Conservation (phyloP, 1,140 invertebrate genomes). For the Manduca sexta region DNA sequence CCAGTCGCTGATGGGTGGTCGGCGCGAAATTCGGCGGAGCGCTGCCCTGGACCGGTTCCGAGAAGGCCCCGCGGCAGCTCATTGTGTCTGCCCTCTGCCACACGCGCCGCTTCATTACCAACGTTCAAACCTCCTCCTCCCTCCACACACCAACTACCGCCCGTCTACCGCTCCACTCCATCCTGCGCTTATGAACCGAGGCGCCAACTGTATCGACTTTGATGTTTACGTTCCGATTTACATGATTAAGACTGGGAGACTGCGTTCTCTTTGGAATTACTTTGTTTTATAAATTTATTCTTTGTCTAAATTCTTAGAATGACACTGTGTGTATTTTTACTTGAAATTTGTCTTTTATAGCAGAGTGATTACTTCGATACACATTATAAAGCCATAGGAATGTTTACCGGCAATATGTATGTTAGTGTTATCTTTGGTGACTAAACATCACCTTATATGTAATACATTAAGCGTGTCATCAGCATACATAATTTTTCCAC, state of each 20-base stretch:
- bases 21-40: slow-evolving; percentile 62
- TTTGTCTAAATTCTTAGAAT: background rate
- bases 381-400: too few species aligned
- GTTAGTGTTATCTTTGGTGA: too few species aligned
- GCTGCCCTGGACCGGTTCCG: slow-evolving; percentile 57
- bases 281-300: background rate
- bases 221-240: slow-evolving; percentile 13
- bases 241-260: slow-evolving; percentile 2
- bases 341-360: background rate
- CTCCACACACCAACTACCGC: too few species aligned
- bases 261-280: too few species aligned
- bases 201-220: slow-evolving; percentile 17
- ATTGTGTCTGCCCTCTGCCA: slow-evolving; percentile 55
- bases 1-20: slow-evolving; percentile 52
- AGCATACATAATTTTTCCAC: too few species aligned
- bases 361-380: too few species aligned
- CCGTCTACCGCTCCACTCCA: slow-evolving; percentile 4
- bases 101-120: slow-evolving; percentile 49
- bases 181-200: slow-evolving; percentile 9
- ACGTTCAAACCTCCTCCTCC: slow-evolving; percentile 16
- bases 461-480: too few species aligned
- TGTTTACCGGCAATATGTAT: too few species aligned
- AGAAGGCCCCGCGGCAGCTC: slow-evolving; percentile 48
- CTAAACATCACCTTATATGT: too few species aligned
- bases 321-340: background rate